Conservation (phyloP, 64 coral and sea anemone species). For the Montipora efflorescens region DNA sequence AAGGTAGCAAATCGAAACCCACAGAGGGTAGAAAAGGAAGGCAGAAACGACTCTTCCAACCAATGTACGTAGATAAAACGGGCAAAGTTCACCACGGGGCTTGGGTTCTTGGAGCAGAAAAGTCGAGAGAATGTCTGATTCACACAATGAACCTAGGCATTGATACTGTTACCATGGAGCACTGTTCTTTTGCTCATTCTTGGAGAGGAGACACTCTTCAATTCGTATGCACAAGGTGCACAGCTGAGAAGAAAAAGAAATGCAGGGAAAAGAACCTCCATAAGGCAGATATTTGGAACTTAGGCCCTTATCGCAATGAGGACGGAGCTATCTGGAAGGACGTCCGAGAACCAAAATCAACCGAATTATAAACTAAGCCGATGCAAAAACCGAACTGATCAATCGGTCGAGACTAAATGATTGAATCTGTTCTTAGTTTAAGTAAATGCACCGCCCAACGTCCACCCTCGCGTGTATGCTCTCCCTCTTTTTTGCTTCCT, state of each 20-base stretch:
- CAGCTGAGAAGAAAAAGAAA: not conserved
- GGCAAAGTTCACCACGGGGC: constrained; percentile 53
- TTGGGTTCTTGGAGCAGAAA: not conserved
- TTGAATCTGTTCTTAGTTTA: no score
- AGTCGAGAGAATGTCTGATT: constrained; percentile 7
- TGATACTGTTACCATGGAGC: not conserved
- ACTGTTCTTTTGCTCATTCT: constrained; percentile 32
- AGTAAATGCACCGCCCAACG: no score
- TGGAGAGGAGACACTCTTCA: constrained; percentile 54
- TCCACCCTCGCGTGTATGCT: no score
- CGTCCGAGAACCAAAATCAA: no score
- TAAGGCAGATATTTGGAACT: constrained; percentile 22
- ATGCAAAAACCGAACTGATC: no score
- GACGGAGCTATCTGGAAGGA: constrained; percentile 36
- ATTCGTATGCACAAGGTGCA: constrained; percentile 24
- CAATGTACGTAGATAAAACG: not conserved
- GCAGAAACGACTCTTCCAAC: not conserved
- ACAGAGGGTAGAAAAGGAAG: not conserved
- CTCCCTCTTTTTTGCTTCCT: no score
- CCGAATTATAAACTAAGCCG: no score
- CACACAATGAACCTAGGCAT: not conserved
- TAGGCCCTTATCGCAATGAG: constrained; percentile 15
- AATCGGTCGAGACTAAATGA: no score
- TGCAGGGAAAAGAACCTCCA: not conserved
- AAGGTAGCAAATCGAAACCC: not conserved